Evolutionary conservation across 2,113 vertebrate genomes (phyloP).

Genomic region (Myanophis thanlyinensis): DNA sequence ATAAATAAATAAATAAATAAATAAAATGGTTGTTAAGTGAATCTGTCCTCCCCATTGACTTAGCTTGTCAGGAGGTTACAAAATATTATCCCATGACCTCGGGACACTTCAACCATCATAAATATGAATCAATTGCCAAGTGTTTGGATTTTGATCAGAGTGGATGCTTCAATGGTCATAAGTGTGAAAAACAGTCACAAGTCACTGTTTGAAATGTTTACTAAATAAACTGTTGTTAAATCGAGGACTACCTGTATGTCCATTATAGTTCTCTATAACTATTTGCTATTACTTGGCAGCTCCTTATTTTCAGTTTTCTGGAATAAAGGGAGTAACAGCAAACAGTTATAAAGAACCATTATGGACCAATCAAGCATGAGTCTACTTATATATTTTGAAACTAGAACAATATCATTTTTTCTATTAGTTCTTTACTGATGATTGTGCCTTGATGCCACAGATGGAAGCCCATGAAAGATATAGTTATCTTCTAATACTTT

Average conservation of each 20-base stretch:
- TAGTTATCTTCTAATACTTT: not conserved
- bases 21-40: too few species aligned
- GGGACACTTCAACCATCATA: not conserved
- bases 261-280: not conserved
- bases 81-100: not conserved
- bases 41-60: not conserved
- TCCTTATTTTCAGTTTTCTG: not conserved
- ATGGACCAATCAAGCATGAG: slow-evolving; percentile 40
- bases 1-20: too few species aligned
- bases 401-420: not conserved
- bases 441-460: not conserved
- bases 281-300: not conserved
- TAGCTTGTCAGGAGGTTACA: not conserved
- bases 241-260: not conserved
- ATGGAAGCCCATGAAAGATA: not conserved
- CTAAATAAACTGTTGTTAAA: not conserved
- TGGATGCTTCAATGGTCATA: not conserved
- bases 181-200: not conserved
- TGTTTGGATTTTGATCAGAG: not conserved
- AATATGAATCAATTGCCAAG: not conserved
- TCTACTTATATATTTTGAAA: slow-evolving; percentile 37
- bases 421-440: not conserved
- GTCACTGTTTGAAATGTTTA: not conserved
- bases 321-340: slow-evolving; percentile 40
- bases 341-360: slow-evolving; percentile 32